Conservation (phyloP, 2,797 vertebrate species). For the Silurus aristotelis region DNA sequence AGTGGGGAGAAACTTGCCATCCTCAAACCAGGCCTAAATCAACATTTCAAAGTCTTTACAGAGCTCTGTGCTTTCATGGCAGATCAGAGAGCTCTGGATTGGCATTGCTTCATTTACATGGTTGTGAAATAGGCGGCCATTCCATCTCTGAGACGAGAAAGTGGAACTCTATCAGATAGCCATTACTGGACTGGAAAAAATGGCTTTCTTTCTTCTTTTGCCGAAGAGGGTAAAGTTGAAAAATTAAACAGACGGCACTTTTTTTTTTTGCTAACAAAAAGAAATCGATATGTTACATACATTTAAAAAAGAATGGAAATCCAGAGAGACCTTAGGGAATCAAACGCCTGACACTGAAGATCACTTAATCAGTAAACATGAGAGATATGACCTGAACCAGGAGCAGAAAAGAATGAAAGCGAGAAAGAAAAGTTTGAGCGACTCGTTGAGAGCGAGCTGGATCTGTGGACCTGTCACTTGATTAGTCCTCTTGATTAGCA, state of each 20-base stretch:
- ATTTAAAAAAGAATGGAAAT: background rate
- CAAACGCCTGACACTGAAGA: conserved; percentile 31
- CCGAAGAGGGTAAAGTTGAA: conserved; percentile 10
- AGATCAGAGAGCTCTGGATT: conserved; percentile 78
- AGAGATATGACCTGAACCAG: conserved; percentile 50
- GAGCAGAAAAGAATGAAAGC: conserved; percentile 40
- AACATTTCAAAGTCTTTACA: conserved; percentile 84
- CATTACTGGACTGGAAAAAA: conserved; percentile 33
- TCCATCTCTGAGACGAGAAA: conserved; percentile 63
- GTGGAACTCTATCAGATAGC: conserved; percentile 59
- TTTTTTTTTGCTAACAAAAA: too few species aligned
- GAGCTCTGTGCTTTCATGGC: conserved; percentile 75
- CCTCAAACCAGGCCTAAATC: conserved; percentile 71
- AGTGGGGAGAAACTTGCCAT: conserved; percentile 66
- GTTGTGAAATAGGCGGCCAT: conserved; percentile 73
- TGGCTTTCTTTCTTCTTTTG: conserved; percentile 55
- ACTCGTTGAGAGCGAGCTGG: conserved; percentile 84
- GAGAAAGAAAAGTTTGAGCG: conserved; percentile 76
- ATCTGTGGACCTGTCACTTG: conserved; percentile 97
- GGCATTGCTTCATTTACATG: conserved; percentile 81
- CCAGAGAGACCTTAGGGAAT: conserved; percentile 42
- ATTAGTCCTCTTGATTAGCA: conserved; percentile 99
- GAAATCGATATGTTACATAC: background rate
- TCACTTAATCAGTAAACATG: conserved; percentile 41
- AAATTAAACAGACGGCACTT: conserved; percentile 29